Percentiles rank a stretch among this genome's conserved stretches.
Conservation (phyloP, 2,113 vertebrate species). For the Spheniscus mendiculus region DNA sequence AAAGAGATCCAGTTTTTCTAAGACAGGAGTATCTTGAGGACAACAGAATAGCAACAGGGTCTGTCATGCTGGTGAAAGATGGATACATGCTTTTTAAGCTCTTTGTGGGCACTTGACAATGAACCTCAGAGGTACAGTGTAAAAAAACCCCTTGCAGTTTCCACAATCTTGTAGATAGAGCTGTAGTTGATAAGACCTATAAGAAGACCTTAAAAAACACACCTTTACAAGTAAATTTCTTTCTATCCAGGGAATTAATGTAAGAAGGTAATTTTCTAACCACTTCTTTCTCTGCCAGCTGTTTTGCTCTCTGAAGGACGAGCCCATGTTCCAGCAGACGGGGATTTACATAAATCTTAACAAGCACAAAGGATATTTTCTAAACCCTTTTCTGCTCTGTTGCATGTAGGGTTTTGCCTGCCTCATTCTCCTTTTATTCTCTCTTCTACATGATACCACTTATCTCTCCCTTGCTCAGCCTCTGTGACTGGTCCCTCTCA, state of each 20-base stretch:
- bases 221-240: constrained; percentile 18
- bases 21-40: background rate
- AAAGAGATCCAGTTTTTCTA: background rate
- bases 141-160: background rate
- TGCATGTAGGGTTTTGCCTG: background rate
- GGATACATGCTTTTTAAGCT: background rate
- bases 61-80: background rate
- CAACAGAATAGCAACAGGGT: background rate
- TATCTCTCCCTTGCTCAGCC: background rate
- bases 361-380: constrained; percentile 35
- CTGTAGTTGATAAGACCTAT: constrained; percentile 23
- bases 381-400: background rate
- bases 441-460: background rate
- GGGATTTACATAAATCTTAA: constrained; percentile 42
- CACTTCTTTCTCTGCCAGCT: background rate
- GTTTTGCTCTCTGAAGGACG: background rate
- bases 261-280: constrained; percentile 36
- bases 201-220: constrained; percentile 50
- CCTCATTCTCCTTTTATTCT: background rate
- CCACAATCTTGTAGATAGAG: background rate
- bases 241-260: constrained; percentile 26
- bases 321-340: background rate
- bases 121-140: background rate
- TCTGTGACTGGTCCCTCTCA: background rate
- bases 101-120: background rate